phyloP scores from a whole-genome alignment of 2,797 vertebrate genomes.

The Semotilus atromaculatus region DNA sequence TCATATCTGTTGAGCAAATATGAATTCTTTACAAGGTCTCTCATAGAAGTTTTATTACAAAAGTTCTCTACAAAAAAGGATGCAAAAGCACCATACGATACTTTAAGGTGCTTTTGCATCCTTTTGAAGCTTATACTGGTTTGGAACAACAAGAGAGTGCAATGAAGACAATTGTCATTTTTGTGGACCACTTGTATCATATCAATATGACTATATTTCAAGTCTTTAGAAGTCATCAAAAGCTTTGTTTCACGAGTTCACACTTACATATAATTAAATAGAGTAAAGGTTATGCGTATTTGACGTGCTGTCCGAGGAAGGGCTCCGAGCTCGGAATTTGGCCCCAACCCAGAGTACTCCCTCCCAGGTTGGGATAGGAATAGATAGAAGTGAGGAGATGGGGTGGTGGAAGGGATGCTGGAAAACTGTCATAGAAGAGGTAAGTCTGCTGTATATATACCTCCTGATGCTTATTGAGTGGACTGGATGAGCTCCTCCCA shows the following conservation, averaged over 20 bases:
- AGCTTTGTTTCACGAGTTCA: not conserved
- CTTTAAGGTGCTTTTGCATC: not conserved
- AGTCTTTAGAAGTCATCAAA: not conserved
- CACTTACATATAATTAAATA: too few species aligned
- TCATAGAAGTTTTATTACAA: not conserved
- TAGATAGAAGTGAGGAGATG: too few species aligned
- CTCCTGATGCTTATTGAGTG: too few species aligned
- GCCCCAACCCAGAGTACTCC: too few species aligned
- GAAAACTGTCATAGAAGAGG: too few species aligned
- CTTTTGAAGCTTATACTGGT: not conserved
- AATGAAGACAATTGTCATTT: not conserved
- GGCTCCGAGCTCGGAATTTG: too few species aligned
- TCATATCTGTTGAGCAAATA: constrained; percentile 58
- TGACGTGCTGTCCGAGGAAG: too few species aligned
- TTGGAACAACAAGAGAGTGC: not conserved
- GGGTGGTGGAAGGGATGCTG: too few species aligned
- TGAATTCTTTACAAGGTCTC: constrained; percentile 27
- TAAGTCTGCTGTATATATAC: too few species aligned
- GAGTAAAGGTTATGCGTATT: too few species aligned
- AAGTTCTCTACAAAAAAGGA: not conserved
- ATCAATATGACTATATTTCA: not conserved
- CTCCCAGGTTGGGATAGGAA: too few species aligned
- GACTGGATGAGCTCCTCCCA: too few species aligned
- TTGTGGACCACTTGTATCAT: not conserved
- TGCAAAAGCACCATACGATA: not conserved